These are phyloP conservation scores for Heteromyza rotundicornis DNA, from an alignment of 2,888 invertebrate genomes.

Conservation along the genomic window DNA sequence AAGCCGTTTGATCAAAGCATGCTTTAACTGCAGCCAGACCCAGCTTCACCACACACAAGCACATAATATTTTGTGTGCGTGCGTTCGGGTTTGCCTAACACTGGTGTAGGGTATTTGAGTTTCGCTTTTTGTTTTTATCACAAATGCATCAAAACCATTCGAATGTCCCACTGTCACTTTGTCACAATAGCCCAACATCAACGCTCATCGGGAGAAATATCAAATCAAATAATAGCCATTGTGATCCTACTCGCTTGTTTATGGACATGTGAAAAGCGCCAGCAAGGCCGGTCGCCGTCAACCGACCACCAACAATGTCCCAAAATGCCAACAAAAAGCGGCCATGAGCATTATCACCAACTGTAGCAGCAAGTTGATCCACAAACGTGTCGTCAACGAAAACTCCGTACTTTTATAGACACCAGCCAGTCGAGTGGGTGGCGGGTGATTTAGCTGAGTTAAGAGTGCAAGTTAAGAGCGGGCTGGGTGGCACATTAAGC, in stretches of 20 bases:
- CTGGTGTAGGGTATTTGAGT: too few species aligned
- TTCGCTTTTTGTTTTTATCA: too few species aligned
- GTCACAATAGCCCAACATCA: too few species aligned
- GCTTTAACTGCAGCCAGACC: too few species aligned
- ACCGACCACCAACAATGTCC: too few species aligned
- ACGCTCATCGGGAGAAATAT: constrained; percentile 12
- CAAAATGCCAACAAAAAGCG: not conserved
- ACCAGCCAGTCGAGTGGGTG: not conserved
- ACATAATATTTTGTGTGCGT: too few species aligned
- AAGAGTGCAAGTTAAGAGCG: not conserved
- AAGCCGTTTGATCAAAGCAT: too few species aligned
- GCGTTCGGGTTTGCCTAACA: too few species aligned
- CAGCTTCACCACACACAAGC: too few species aligned
- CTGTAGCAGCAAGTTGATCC: constrained; percentile 49
- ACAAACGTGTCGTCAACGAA: constrained; percentile 56
- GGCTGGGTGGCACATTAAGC: constrained; percentile 12
- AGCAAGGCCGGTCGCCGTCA: not conserved
- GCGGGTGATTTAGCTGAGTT: too few species aligned
- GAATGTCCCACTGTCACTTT: too few species aligned
- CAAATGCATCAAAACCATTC: too few species aligned
- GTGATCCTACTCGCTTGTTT: constrained; percentile 11
- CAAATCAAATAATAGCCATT: constrained; percentile 17
- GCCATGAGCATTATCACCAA: constrained; percentile 4
- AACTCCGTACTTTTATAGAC: constrained; percentile 48
- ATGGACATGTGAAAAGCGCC: not conserved